These are phyloP conservation scores for Seriola quinqueradiata DNA, from an alignment of 2,113 vertebrate species.

Conservation along the genomic window DNA sequence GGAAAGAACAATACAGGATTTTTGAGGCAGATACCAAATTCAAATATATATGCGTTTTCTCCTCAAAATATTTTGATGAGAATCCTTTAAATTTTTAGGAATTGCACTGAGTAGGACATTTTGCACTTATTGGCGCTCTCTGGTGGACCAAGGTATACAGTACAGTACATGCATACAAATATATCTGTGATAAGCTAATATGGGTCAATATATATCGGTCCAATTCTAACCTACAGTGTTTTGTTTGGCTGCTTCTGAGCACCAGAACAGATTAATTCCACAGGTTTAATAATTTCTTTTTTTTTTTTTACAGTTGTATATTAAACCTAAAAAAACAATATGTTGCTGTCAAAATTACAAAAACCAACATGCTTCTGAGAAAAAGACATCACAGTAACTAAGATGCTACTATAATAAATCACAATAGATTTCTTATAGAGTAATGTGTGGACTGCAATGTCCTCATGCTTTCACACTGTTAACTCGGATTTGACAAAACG, in stretches of 20 bases:
- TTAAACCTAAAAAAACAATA: background rate
- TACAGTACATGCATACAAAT: too few species aligned
- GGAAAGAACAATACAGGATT: too few species aligned
- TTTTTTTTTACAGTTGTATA: background rate
- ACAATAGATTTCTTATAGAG: too few species aligned
- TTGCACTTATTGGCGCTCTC: background rate
- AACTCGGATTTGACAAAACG: background rate
- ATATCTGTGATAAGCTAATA: too few species aligned
- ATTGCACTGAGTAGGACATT: background rate
- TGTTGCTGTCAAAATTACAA: background rate
- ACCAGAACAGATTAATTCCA: background rate
- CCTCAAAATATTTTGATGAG: background rate
- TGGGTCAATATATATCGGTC: too few species aligned
- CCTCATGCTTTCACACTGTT: too few species aligned
- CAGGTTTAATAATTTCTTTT: background rate
- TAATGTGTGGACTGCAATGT: too few species aligned
- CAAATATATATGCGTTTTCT: too few species aligned
- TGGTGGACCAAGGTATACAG: background rate
- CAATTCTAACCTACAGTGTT: background rate
- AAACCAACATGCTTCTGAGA: background rate
- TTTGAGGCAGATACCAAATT: background rate
- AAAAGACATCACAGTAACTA: background rate
- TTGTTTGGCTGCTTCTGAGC: background rate
- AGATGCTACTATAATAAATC: background rate
- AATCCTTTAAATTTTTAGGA: background rate